Evolutionary conservation across 2,797 vertebrate genomes (phyloP), one percentile per base, ranked within the genome.

Genomic region (Lepilemur septentrionalis): DNA sequence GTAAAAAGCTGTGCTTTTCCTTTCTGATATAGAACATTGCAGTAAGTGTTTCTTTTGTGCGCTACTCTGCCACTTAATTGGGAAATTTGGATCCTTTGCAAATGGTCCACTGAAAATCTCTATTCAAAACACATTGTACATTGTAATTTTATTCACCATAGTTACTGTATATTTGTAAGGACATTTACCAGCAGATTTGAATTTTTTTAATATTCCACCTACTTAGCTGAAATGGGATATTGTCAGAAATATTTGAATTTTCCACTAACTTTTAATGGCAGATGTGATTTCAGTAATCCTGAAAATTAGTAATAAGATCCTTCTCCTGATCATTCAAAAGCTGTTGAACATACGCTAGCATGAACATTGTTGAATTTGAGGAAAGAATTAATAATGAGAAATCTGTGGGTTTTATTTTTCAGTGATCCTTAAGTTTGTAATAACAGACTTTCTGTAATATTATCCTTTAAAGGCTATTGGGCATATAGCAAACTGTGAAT

Each of bases 251-350:
- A 2, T 2, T 6, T 81, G 85, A 91, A 10, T 61, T 50, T 85
- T 83, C 14, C 38, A 94, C 4, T 84, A 90, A 41, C 55, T 96
- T 95, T 96, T 96, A 52, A 80, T 96, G 50, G 43, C 32, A 69
- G 55, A 48, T 57, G 8, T 63, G 28, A 78, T 91, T 95, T 95
- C 93, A 91, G 52, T 46, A 84, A 96, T 85, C 30, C 65, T 67
- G 85, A 93, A 95, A 97, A 85, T 63, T 59, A 76, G 67, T 82
- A 70, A 32, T 0, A 0, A 93, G 83, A 92, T 70, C 41, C 18
- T 12, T 1, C 59, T 92, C 76, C 10, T 81, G 48, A 43, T 61
- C 6, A 15, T 17, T 15, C 69, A 82, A 79, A 7, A 87, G 89
- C 35, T 94, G 50, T 25, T 90, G 17, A 35, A 5, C 18, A 46